Percentiles rank a stretch among this genome's conserved stretches.
Evolutionary conservation across 2,113 vertebrate species (phyloP).

Genomic region (Chamaea fasciata): DNA sequence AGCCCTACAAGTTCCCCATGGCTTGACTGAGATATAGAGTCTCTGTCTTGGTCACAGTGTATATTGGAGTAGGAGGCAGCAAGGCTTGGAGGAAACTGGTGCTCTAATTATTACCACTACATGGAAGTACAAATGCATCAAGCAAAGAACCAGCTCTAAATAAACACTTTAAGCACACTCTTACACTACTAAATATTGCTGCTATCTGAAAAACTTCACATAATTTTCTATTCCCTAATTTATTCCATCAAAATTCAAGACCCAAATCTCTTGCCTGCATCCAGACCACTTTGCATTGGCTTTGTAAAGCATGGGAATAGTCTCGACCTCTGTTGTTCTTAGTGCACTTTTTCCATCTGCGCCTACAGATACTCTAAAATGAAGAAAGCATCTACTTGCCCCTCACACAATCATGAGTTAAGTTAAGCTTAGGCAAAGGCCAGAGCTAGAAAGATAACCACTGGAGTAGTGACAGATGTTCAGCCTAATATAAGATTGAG

Average conservation of each 20-base stretch:
- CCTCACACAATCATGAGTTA: not conserved
- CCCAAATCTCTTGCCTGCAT: not conserved
- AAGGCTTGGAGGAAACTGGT: slow-evolving; percentile 1
- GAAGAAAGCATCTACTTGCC: not conserved
- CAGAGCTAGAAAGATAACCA: not conserved
- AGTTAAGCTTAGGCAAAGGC: not conserved
- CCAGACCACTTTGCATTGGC: not conserved
- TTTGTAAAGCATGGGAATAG: not conserved
- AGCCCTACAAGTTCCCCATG: not conserved
- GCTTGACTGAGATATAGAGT: slow-evolving; percentile 37
- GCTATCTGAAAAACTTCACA: not conserved
- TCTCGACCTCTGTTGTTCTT: not conserved
- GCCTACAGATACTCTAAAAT: not conserved
- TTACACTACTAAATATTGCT: not conserved
- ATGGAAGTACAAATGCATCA: not conserved
- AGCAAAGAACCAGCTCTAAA: not conserved
- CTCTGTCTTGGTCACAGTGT: slow-evolving; percentile 8
- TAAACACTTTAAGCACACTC: not conserved
- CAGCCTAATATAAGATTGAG: not conserved
- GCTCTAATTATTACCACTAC: not conserved
- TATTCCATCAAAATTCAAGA: not conserved
- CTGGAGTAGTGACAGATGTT: not conserved
- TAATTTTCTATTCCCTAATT: not conserved
- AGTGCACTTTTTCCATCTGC: not conserved
- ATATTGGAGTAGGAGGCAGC: slow-evolving; percentile 33